These are phyloP conservation scores for Chaetodon trifasciatus DNA, from an alignment of 2,797 vertebrate genomes.

Conservation along the genomic window DNA sequence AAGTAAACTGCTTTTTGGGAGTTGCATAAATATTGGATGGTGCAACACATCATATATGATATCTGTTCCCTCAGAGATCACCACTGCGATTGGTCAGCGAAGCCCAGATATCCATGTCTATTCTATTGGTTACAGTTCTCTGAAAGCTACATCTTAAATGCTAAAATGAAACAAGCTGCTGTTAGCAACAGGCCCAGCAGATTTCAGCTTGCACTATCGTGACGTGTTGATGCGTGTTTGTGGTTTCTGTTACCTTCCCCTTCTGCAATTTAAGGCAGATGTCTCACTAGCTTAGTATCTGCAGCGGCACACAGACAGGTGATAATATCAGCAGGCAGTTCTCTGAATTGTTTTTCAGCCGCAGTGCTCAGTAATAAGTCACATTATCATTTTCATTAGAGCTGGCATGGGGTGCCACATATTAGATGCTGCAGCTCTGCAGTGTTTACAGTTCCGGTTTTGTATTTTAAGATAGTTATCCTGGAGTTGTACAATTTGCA, in stretches of 20 bases:
- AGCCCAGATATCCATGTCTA: no score
- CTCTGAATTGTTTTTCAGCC: not conserved
- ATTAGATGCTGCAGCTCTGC: not conserved
- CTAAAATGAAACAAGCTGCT: not conserved
- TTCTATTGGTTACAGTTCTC: not conserved
- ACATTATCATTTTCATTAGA: not conserved
- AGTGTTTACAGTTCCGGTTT: no score
- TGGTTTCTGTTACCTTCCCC: not conserved
- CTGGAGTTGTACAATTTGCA: not conserved
- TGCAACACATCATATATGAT: not conserved
- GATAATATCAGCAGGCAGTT: not conserved
- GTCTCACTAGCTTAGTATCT: not conserved
- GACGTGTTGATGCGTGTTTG: not conserved
- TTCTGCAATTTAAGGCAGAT: not conserved
- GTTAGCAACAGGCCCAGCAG: no score
- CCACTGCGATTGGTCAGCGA: not conserved
- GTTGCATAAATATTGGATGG: not conserved
- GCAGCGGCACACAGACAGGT: not conserved
- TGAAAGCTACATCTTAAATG: not conserved
- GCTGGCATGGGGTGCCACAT: not conserved
- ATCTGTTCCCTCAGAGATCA: constrained; percentile 4
- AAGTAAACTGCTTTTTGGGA: no score
- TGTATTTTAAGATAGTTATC: not conserved
- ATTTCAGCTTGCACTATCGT: not conserved
- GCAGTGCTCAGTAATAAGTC: not conserved